Conservation (phyloP, 1,140 invertebrate genomes). For the Microplitis demolitor region DNA sequence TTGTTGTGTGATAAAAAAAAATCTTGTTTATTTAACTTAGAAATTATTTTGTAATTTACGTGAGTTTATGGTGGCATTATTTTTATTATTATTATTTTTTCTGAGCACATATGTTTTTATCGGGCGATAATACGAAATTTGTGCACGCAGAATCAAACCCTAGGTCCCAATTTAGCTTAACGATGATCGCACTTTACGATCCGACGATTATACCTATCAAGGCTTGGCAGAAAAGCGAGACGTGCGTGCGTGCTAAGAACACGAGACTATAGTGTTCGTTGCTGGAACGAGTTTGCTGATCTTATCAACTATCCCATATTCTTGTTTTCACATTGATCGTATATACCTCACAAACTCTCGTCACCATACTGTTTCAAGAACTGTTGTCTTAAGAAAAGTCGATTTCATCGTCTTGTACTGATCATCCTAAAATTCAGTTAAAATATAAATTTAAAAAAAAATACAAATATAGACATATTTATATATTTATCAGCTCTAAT, state of each 20-base stretch:
- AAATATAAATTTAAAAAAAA: not conserved
- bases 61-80: not conserved
- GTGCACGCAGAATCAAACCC: conserved; percentile 5
- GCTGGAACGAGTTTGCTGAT: not conserved
- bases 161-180: conserved; percentile 21
- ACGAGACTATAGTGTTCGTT: not conserved
- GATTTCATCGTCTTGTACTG: not conserved
- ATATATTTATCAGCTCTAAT: not conserved
- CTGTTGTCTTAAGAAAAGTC: not conserved
- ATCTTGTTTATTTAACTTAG: not conserved
- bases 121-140: conserved; percentile 21
- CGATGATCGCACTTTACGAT: conserved; percentile 22
- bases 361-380: not conserved
- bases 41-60: not conserved
- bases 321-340: not conserved
- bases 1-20: too few species aligned
- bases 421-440: not conserved
- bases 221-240: conserved; percentile 3
- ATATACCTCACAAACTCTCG: not conserved
- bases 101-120: not conserved
- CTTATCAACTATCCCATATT: conserved; percentile 1
- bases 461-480: not conserved
- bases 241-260: not conserved
- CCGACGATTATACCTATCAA: conserved; percentile 19
- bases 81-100: not conserved